Evolutionary conservation across 2,113 vertebrate genomes (phyloP), one percentile per base, ranked within the genome.

Genomic region (Phylloscopus trochilus): DNA sequence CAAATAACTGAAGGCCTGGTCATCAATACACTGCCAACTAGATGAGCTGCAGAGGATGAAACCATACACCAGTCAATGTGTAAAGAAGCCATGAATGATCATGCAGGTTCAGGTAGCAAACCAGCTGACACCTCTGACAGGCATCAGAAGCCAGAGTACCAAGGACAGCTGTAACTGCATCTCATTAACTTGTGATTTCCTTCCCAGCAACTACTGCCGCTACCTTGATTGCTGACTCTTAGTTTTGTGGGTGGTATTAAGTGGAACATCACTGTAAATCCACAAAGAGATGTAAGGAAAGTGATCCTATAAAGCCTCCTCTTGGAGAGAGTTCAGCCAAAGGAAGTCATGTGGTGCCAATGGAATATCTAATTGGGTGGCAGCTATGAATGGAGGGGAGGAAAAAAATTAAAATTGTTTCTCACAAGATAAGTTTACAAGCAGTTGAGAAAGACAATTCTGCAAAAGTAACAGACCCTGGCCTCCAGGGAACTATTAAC

Each of bases 81-180:
- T 10, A 18, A 87, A 67, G 52, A 81, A 81, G 69, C n/a, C 47
- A 46, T 10, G 49, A 56, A 62, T 8, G 13, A 78, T 37, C n/a
- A n/a, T 1, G 6, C 31, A 87, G 18, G 22, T 62, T 69, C 59
- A 52, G 30, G 11, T 12, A 23, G 53, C 74, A 87, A 94, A 55
- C 7, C 78, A 66, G 27, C 37, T 67, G 43, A 74, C 14, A 13
- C 23, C 22, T 72, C 6, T 39, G 35, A 83, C 35, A 60, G 35
- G 35, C 14, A 82, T 21, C 69, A 67, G 69, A 87, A 47, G 17
- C 43, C 49, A 9, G 9, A 1, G 14, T 8, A 80, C 31, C 22
- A 33, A n/a, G 27, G 55, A 60, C 20, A 66, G 21, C 6, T 0
- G 0, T 8, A 80, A 47, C 2, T 5, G 22, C 37, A 60, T 17